phyloP scores from a whole-genome alignment of 2,113 vertebrate genomes.

The Trematomus loennbergii region DNA sequence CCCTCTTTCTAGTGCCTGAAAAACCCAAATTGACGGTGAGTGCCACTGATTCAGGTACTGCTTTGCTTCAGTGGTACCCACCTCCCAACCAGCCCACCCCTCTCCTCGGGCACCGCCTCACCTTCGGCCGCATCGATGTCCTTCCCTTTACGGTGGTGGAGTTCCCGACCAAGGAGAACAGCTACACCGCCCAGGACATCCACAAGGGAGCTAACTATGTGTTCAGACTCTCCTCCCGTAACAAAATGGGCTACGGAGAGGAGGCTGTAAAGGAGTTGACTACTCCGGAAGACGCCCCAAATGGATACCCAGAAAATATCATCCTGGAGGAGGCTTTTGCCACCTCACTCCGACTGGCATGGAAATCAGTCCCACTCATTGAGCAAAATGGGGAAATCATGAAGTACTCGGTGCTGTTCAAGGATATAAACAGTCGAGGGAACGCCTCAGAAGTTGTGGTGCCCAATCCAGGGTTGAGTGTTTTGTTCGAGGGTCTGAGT shows the following conservation, averaged over 20 bases:
- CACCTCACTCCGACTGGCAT: conserved; percentile 86
- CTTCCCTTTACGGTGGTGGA: conserved; percentile 89
- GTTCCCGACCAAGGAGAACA: conserved; percentile 90
- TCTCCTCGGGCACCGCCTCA: conserved; percentile 93
- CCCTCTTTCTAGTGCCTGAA: conserved; percentile 89
- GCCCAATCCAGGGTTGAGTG: conserved; percentile 85
- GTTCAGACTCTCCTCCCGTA: conserved; percentile 93
- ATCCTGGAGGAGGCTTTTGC: conserved; percentile 87
- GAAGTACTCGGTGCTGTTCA: conserved; percentile 92
- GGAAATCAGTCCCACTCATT: conserved; percentile 90
- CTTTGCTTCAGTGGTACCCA: conserved; percentile 93
- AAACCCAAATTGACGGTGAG: conserved; percentile 91
- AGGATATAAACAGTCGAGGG: conserved; percentile 92
- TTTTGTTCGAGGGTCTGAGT: conserved; percentile 92
- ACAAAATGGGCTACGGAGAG: conserved; percentile 95
- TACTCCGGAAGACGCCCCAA: conserved; percentile 89
- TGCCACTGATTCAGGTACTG: conserved; percentile 89
- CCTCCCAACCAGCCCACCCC: conserved; percentile 90
- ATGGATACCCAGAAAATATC: conserved; percentile 91
- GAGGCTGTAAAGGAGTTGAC: conserved; percentile 92
- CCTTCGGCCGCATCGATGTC: conserved; percentile 90
- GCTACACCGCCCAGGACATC: conserved; percentile 91
- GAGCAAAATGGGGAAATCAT: conserved; percentile 91
- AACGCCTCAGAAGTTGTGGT: conserved; percentile 90
- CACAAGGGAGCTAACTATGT: conserved; percentile 92